These are phyloP conservation scores for Micromesistius poutassou DNA, from an alignment of 2,797 vertebrate genomes.

Conservation along the genomic window DNA sequence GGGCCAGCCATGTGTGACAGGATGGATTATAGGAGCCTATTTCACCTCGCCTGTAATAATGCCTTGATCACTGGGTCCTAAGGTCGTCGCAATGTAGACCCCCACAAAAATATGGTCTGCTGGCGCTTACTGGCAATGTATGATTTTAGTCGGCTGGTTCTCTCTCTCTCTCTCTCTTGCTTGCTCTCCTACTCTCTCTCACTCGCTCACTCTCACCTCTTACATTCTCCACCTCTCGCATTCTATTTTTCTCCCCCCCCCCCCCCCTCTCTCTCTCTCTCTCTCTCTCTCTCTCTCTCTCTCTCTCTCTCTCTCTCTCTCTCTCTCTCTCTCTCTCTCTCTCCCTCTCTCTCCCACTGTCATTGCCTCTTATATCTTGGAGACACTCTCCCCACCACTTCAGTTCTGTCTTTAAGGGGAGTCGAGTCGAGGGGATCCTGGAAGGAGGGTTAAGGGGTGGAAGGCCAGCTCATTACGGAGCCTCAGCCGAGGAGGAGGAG, in stretches of 20 bases:
- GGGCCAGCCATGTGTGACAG: conserved; percentile 39
- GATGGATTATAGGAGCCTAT: conserved; percentile 54
- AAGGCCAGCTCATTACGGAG: conserved; percentile 68
- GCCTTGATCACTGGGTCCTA: conserved; percentile 52
- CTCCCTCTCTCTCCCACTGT: conserved; percentile 17
- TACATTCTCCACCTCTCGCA: conserved; percentile 7
- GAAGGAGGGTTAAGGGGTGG: conserved; percentile 55
- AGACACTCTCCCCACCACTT: conserved; percentile 3
- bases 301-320: conserved; percentile 16
- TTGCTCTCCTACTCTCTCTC: not conserved
- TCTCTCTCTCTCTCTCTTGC: conserved; percentile 12
- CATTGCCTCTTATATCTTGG: conserved; percentile 16
- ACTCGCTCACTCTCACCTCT: conserved; percentile 9
- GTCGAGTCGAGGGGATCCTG: conserved; percentile 44
- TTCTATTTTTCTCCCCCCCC: conserved; percentile 4
- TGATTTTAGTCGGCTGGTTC: not conserved
- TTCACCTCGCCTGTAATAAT: conserved; percentile 51
- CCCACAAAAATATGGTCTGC: conserved; percentile 9
- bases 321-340: conserved; percentile 21
- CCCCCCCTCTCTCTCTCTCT: conserved; percentile 22
- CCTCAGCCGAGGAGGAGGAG: conserved; percentile 44
- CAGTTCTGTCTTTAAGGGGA: conserved; percentile 41
- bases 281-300: conserved; percentile 16
- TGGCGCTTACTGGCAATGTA: conserved; percentile 23
- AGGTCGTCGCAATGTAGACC: conserved; percentile 44